Conservation (phyloP, 2,888 invertebrate species). For the Orchesella flavescens region DNA sequence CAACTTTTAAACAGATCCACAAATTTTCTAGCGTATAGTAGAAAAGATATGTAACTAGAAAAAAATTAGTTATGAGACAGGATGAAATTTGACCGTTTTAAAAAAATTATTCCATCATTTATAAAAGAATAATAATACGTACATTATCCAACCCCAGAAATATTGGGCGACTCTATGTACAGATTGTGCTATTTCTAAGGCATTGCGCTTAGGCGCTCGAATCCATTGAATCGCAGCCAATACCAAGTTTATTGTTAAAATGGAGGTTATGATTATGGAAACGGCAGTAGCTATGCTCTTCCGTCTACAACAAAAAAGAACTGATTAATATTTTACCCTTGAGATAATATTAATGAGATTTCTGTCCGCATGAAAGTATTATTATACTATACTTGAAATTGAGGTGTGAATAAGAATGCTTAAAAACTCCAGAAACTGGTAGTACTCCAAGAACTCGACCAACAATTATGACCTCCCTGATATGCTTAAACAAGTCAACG, state of each 20-base stretch:
- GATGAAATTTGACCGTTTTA: too few species aligned
- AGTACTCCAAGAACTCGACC: slow-evolving; percentile 67
- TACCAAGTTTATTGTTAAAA: neutral
- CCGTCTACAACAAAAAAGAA: neutral
- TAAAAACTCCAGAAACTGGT: slow-evolving; percentile 66
- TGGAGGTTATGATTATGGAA: neutral
- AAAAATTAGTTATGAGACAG: neutral
- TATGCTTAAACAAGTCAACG: slow-evolving; percentile 45
- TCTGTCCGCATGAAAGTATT: too few species aligned
- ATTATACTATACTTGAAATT: slow-evolving; percentile 43
- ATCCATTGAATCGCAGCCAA: neutral
- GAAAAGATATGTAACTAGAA: slow-evolving; percentile 18
- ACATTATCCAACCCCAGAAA: neutral
- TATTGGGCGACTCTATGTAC: slow-evolving; percentile 1
- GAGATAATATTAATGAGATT: too few species aligned
- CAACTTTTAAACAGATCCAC: neutral
- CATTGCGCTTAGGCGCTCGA: slow-evolving; percentile 3
- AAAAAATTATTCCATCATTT: too few species aligned
- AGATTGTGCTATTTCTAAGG: slow-evolving; percentile 4
- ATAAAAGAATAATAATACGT: too few species aligned
- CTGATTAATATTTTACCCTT: too few species aligned
- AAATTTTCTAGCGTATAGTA: neutral
- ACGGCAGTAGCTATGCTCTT: slow-evolving; percentile 27
- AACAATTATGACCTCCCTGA: slow-evolving; percentile 62
- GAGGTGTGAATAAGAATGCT: slow-evolving; percentile 28